Percentiles rank a stretch among this genome's conserved stretches.
Conservation (phyloP, 2,797 vertebrate genomes). For the Gastrophryne carolinensis region DNA sequence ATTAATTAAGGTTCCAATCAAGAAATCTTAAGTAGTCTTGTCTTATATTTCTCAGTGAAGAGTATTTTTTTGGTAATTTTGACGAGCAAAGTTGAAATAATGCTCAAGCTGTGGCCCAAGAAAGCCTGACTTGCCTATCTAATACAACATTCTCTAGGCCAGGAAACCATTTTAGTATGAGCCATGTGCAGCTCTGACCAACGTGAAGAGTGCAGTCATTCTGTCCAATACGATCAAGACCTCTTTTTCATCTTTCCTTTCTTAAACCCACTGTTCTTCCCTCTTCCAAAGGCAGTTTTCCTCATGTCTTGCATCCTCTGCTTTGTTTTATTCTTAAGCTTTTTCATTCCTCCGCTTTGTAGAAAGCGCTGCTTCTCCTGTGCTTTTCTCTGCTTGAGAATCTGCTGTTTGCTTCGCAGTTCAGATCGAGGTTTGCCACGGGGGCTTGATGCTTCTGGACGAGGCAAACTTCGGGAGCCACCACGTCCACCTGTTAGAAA, state of each 20-base stretch:
- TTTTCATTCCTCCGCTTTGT: conserved; percentile 84
- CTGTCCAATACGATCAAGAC: conserved; percentile 64
- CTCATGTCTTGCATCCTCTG: conserved; percentile 76
- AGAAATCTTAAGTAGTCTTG: too few species aligned
- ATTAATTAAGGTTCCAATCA: too few species aligned
- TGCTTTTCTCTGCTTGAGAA: conserved; percentile 84
- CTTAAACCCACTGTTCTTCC: conserved; percentile 59
- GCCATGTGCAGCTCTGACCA: neutral
- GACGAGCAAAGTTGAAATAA: neutral
- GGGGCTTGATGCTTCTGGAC: conserved; percentile 43
- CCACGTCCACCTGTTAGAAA: conserved; percentile 33
- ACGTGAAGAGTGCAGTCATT: neutral
- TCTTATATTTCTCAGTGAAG: too few species aligned
- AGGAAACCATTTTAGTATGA: neutral
- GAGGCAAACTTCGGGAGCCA: conserved; percentile 14
- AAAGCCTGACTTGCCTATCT: neutral
- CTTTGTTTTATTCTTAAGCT: conserved; percentile 70
- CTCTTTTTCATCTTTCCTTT: conserved; percentile 84
- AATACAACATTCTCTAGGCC: neutral
- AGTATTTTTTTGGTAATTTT: too few species aligned
- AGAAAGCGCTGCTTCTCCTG: conserved; percentile 83
- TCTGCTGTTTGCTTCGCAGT: conserved; percentile 86
- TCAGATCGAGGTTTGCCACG: conserved; percentile 72
- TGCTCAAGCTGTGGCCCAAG: neutral
- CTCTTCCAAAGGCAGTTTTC: conserved; percentile 84